Base-by-base conservation (phyloP, 2,888 invertebrate genomes). In the Plagodis pulveraria region DNA sequence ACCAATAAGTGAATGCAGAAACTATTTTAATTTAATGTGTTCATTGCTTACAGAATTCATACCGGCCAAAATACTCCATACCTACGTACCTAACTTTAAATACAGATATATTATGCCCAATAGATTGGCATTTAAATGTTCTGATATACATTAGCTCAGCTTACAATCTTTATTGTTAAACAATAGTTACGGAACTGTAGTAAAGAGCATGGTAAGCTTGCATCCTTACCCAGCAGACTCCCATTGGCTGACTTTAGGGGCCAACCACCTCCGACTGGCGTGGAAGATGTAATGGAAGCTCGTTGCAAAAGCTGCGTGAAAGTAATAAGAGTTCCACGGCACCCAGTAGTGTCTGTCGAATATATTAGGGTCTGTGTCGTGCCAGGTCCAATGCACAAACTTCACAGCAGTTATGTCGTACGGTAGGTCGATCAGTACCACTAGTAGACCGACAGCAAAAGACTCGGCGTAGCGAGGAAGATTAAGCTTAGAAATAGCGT, bases 351-450 rank as follows among this genome's bases (percentile, higher is more conserved):
- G 95, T 43, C 96, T 93, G 78, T 97, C 96, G 65, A 79, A 87
- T 82, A 95, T 93, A 72, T 95, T 95, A 5, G 95, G 95, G 79
- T 95, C 95, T 0, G 95, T 95, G 75, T 95, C 95, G 70, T 97
- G 97, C 97, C 97, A 97, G 0, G 96, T 95, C 97, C 97, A 97
- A 87, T 96, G 97, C 11, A 96, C 86, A 78, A 95, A 95, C 80
- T 96, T 96, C 9, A 96, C 95, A 0, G 95, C 94, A 59, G 96
- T 94, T 51, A 97, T 96, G 76, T 97, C 97, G 77, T 96, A 97
- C 0, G 97, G 96, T 48, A 97, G 89, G 78, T 97, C 97, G 41
- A 97, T 93, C 47, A 97, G 87, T 0, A 97, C 95, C 0, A 95
- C 94, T 6, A 94, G 87, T 36, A 97, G 81, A 0, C 96, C 97